These are phyloP conservation scores for Thalassophryne amazonica DNA, from an alignment of 2,797 vertebrate species.

Conservation along the genomic window DNA sequence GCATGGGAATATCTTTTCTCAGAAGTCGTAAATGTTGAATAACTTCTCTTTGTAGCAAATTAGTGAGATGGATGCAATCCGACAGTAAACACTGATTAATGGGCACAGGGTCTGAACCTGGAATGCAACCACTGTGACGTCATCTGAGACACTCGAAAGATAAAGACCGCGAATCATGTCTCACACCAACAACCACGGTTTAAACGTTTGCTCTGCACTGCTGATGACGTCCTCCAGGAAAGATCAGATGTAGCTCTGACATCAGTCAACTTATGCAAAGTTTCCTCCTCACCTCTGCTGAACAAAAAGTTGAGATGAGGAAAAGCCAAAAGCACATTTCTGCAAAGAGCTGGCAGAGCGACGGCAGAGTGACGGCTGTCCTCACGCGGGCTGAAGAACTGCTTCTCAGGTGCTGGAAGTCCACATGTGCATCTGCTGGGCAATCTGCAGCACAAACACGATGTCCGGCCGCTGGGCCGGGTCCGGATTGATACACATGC, in stretches of 20 bases:
- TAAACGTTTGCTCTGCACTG: not conserved
- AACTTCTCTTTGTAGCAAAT: too few relatives aligned
- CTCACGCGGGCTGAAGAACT: not conserved
- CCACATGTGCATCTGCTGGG: slow-evolving; percentile 91
- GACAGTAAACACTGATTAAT: too few relatives aligned
- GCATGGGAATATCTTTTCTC: too few relatives aligned
- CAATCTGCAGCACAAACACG: slow-evolving; percentile 87
- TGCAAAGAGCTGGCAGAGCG: slow-evolving; percentile 8
- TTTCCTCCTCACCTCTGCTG: not conserved
- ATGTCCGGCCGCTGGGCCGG: slow-evolving; percentile 89
- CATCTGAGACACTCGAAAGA: slow-evolving; percentile 1
- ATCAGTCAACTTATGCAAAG: slow-evolving; percentile 6
- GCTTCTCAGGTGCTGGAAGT: slow-evolving; percentile 84
- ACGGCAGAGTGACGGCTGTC: slow-evolving; percentile 5
- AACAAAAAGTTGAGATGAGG: slow-evolving; percentile 1
- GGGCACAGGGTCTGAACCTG: slow-evolving; percentile 10
- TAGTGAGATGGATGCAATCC: too few relatives aligned
- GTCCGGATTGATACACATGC: slow-evolving; percentile 91
- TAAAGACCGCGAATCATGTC: slow-evolving; percentile 3
- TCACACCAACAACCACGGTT: not conserved
- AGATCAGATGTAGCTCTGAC: not conserved
- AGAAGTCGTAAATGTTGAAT: too few relatives aligned
- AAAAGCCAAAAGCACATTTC: slow-evolving; percentile 2
- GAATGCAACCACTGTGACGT: slow-evolving; percentile 29
- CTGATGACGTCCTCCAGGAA: not conserved